phyloP scores from a whole-genome alignment of 2,113 vertebrate species.

The Chloebia gouldiae region DNA sequence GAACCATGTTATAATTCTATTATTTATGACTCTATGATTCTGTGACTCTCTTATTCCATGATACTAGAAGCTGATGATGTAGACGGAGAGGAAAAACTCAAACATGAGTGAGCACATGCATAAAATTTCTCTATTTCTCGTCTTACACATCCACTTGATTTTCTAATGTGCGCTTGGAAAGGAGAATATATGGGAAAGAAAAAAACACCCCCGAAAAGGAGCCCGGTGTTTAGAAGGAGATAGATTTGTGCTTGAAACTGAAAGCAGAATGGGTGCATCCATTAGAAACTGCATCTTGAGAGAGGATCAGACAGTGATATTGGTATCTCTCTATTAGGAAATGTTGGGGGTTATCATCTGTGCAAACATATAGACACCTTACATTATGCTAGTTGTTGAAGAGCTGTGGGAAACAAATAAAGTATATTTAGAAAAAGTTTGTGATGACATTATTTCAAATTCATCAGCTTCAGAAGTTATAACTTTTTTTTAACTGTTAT shows the following conservation, averaged over 20 bases:
- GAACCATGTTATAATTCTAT: background rate
- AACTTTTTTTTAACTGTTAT: accelerated
- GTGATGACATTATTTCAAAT: background rate
- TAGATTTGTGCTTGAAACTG: background rate
- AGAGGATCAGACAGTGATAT: background rate
- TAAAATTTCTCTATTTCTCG: background rate
- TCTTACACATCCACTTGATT: background rate
- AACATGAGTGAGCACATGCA: accelerated
- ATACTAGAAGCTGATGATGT: background rate
- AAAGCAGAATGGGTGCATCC: background rate
- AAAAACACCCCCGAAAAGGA: background rate
- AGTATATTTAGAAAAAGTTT: background rate
- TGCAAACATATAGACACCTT: background rate
- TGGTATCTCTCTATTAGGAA: background rate
- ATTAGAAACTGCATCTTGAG: background rate
- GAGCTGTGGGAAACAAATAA: background rate
- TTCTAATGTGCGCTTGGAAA: background rate
- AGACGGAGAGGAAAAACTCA: background rate
- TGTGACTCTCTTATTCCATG: background rate
- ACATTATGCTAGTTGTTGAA: background rate
- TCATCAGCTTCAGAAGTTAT: background rate
- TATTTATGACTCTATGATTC: background rate
- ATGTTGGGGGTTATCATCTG: background rate
- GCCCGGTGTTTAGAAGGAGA: background rate
- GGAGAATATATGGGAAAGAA: background rate